Percentiles rank a stretch among this genome's conserved stretches.
Conservation (phyloP, 2,113 vertebrate genomes). For the Macquaria ambigua region DNA sequence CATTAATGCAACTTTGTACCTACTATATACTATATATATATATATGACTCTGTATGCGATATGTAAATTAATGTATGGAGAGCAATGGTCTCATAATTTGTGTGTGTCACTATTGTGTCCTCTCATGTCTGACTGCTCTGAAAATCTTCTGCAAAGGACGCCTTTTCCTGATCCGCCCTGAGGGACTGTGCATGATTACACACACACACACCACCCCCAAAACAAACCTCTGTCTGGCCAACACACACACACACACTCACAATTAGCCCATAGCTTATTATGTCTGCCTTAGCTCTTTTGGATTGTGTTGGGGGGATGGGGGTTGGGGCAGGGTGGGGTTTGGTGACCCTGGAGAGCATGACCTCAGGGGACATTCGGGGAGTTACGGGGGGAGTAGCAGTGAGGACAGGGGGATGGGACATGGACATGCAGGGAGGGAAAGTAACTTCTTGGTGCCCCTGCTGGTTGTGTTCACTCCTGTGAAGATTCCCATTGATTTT, state of each 20-base stretch:
- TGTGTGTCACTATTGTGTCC: background rate
- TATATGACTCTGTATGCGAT: background rate
- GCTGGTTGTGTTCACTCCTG: constrained; percentile 52
- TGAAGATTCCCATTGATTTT: constrained; percentile 48
- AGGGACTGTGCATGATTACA: constrained; percentile 11
- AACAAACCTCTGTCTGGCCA: constrained; percentile 38
- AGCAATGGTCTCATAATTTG: background rate
- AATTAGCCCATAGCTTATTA: constrained; percentile 70
- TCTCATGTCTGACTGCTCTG: constrained; percentile 7
- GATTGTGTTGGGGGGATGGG: constrained; percentile 44
- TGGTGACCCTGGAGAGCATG: constrained; percentile 66
- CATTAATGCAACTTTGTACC: background rate
- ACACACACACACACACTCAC: constrained; percentile 37
- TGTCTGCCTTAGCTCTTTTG: constrained; percentile 69
- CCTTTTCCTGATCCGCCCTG: constrained; percentile 25
- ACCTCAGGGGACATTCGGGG: constrained; percentile 65
- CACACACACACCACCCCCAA: constrained; percentile 3
- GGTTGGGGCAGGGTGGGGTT: constrained; percentile 45
- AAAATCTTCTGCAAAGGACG: constrained; percentile 11
- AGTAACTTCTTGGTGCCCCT: constrained; percentile 65
- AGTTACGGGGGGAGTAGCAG: constrained; percentile 28
- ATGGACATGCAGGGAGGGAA: constrained; percentile 47
- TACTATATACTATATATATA: background rate
- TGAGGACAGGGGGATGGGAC: constrained; percentile 49
- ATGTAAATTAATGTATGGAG: background rate